These are phyloP conservation scores for Goniozus legneri DNA, from an alignment of 1,140 invertebrate species.

Conservation along the genomic window DNA sequence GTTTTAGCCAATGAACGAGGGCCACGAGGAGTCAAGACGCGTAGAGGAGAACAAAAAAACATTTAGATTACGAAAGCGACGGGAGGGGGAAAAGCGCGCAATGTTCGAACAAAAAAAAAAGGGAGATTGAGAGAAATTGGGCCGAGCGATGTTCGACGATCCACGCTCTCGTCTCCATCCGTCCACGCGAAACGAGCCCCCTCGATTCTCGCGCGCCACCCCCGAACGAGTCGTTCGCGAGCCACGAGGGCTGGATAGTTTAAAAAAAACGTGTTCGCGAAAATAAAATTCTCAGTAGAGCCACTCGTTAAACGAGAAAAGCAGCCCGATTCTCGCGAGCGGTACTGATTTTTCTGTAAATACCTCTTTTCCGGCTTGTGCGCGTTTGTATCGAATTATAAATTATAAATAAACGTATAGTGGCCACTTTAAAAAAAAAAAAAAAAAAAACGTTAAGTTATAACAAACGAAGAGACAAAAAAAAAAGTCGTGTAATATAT, in stretches of 20 bases:
- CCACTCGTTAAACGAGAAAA: background rate
- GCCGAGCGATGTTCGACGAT: constrained; percentile 19
- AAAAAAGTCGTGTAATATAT: too few relatives aligned
- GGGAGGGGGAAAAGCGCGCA: constrained; percentile 18
- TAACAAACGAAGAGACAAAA: too few relatives aligned
- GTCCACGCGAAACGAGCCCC: too few relatives aligned
- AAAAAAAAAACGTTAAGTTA: too few relatives aligned
- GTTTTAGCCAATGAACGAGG: constrained; percentile 20
- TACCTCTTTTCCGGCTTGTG: constrained; percentile 21
- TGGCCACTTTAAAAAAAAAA: too few relatives aligned
- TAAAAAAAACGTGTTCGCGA: too few relatives aligned
- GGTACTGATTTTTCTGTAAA: constrained; percentile 12
- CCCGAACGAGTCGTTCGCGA: too few relatives aligned
- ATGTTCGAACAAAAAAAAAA: background rate
- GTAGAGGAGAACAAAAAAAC: background rate
- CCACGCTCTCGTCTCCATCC: constrained; percentile 40
- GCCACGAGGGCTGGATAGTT: too few relatives aligned
- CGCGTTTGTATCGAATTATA: constrained; percentile 17
- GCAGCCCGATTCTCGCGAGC: too few relatives aligned
- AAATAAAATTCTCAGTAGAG: background rate
- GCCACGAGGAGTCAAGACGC: constrained; percentile 9
- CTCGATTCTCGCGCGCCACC: too few relatives aligned
- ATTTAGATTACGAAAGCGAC: background rate
- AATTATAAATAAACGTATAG: too few relatives aligned
- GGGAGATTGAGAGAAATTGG: background rate